Conservation (phyloP, 1,140 invertebrate genomes). For the Drosophila serrata region DNA sequence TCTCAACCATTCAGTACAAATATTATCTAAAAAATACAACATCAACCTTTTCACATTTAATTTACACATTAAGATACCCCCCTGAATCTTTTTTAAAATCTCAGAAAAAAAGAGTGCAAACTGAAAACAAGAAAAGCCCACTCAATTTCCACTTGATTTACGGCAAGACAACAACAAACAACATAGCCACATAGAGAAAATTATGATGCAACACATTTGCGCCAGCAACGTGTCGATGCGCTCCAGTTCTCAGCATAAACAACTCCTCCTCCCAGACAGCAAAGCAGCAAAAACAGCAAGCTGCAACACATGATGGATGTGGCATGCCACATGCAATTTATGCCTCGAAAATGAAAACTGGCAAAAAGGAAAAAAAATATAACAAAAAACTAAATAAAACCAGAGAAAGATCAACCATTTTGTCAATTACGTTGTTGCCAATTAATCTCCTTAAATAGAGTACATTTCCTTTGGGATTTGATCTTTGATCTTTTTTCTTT, state of each 20-base stretch:
- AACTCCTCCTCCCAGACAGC: slow-evolving; percentile 17
- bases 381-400: not conserved
- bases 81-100: not conserved
- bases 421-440: slow-evolving; percentile 60
- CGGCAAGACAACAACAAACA: slow-evolving; percentile 6
- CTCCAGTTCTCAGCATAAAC: slow-evolving; percentile 62
- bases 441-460: slow-evolving; percentile 35
- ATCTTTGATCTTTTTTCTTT: slow-evolving; percentile 27
- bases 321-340: slow-evolving; percentile 45
- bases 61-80: not conserved
- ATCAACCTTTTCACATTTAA: not conserved
- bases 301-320: slow-evolving; percentile 36
- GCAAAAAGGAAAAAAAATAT: slow-evolving; percentile 6
- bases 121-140: not conserved
- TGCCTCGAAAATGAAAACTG: slow-evolving; percentile 35
- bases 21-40: too few species aligned
- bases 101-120: not conserved
- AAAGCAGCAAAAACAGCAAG: slow-evolving; percentile 12
- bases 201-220: slow-evolving; percentile 66
- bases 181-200: slow-evolving; percentile 9
- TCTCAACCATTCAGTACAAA: not conserved
- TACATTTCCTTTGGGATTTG: slow-evolving; percentile 23
- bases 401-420: slow-evolving; percentile 37
- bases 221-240: slow-evolving; percentile 67
- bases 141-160: slow-evolving; percentile 31